Evolutionary conservation across 64 coral and sea anemone genomes (phyloP).

Genomic region (Cladopsammia gracilis): DNA sequence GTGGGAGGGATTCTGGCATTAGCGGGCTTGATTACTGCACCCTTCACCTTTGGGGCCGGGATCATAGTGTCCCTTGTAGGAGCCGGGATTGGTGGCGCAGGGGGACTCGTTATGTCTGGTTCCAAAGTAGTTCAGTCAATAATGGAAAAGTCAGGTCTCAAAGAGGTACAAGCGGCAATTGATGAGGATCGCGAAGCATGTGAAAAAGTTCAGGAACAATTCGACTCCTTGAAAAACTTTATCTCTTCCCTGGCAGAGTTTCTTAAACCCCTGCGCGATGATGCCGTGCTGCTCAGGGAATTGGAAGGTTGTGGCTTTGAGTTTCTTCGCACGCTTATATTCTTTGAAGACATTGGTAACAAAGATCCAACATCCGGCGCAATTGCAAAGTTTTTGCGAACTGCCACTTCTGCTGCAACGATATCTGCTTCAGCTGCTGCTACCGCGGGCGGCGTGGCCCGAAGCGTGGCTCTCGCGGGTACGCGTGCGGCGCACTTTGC

Average conservation of each 20-base stretch:
- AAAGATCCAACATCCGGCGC: not conserved
- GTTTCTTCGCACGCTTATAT: not conserved
- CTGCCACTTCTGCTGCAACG: not conserved
- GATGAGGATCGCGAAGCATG: slow-evolving; percentile 16
- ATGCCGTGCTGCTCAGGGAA: not conserved
- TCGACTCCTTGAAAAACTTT: not conserved
- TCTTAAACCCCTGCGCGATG: slow-evolving; percentile 12
- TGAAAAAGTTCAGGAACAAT: not conserved
- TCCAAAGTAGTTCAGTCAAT: slow-evolving; percentile 34
- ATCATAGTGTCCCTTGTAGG: slow-evolving; percentile 28
- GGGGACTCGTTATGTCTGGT: slow-evolving; percentile 45
- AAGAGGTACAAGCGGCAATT: slow-evolving; percentile 31
- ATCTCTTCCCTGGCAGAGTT: slow-evolving; percentile 22
- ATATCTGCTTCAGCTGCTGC: not conserved
- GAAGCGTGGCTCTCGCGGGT: not conserved
- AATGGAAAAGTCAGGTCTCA: slow-evolving; percentile 10
- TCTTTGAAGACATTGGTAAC: not conserved
- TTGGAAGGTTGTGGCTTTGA: not conserved
- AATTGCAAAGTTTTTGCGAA: slow-evolving; percentile 13
- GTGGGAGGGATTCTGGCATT: slow-evolving; percentile 1
- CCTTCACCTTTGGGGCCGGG: slow-evolving; percentile 59
- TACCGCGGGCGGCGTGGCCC: not conserved
- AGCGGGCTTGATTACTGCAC: slow-evolving; percentile 49
- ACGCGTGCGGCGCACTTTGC: slow-evolving; percentile 8
- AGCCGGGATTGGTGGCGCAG: slow-evolving; percentile 53